Base-by-base conservation (phyloP, 2,888 invertebrate species). In the Conomelus anceps region DNA sequence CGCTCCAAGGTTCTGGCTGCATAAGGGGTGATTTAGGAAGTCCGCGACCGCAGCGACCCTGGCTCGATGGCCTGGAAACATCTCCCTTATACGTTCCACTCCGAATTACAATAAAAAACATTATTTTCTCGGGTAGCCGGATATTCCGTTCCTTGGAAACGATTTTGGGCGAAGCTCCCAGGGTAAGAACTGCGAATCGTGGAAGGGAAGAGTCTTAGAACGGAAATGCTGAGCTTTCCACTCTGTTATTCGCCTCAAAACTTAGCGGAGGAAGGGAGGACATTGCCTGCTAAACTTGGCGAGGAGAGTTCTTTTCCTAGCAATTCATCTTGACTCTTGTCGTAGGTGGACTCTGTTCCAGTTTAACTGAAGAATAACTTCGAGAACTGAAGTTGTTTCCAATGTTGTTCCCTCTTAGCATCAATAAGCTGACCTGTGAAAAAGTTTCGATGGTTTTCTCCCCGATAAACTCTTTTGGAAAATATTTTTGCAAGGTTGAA, bases 11-110 rank as follows among this genome's bases (percentile, higher is more conserved):
- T n/a, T n/a, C n/a, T 20, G 63, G 63, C 34, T 34, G 63, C 9
- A 20, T 23, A 22, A 24, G 85, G 86, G 86, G 86, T 86, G 86
- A 86, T 86, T 86, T 86, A 86, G 86, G 86, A 86, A 86, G 86
- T 86, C 86, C 26, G 29, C 86, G 86, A 86, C 86, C 86, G 29
- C 86, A 86, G 86, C 63, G 63, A 63, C 26, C 86, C 29, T 86
- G 26, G 86, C 87, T 86, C 89, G 87, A 89, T 89, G 89, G 85
- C 22, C 89, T 88, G 89, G 89, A 89, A 89, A 88, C 41, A 88
- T 88, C 88, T 88, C 88, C 88, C 89, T 88, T 88, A 85, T 85
- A 88, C 63, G 23, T 23, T 41, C 88, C 63, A 41, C 41, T 41
- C 88, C 23, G 88, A 23, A 88, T 88, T 34, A 41, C 88, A 88